A percentile compares a stretch with the other conserved stretches of the same genome.
Conservation (phyloP, 2,888 invertebrate species). For the Zaprionus obscuricornis region DNA sequence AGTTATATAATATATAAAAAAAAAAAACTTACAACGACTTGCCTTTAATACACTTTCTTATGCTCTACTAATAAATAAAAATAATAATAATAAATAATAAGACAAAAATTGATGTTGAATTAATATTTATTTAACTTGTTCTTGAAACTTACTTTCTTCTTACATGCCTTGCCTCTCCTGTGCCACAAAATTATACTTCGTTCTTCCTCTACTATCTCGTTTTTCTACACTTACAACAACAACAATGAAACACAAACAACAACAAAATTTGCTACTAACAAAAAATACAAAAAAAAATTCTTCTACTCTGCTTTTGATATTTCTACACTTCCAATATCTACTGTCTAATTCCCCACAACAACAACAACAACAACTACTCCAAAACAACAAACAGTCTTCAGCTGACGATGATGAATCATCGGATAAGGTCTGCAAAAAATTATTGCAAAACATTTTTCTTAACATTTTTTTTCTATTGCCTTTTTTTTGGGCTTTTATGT, state of each 20-base stretch:
- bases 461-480: not conserved
- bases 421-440: constrained; percentile 80
- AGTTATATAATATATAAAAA: constrained; percentile 16
- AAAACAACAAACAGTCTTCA: constrained; percentile 72
- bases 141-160: too few species aligned
- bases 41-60: too few species aligned
- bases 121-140: too few species aligned
- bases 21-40: not conserved
- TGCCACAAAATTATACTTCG: constrained; percentile 43
- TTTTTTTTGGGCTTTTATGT: too few species aligned
- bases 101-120: too few species aligned
- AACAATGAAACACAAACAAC: constrained; percentile 12
- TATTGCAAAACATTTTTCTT: not conserved
- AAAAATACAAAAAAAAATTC: constrained; percentile 11
- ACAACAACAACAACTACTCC: constrained; percentile 13
- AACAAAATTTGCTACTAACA: constrained; percentile 50
- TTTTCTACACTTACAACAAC: constrained; percentile 21
- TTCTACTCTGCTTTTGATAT: constrained; percentile 22
- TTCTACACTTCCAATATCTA: constrained; percentile 31
- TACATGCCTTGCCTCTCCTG: constrained; percentile 62
- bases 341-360: constrained; percentile 28
- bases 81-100: too few species aligned
- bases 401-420: constrained; percentile 82
- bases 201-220: constrained; percentile 38
- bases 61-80: too few species aligned